A percentile compares a stretch with the other conserved stretches of the same genome.
Evolutionary conservation across 2,113 vertebrate species (phyloP).

Genomic region (Corythaeola cristata): DNA sequence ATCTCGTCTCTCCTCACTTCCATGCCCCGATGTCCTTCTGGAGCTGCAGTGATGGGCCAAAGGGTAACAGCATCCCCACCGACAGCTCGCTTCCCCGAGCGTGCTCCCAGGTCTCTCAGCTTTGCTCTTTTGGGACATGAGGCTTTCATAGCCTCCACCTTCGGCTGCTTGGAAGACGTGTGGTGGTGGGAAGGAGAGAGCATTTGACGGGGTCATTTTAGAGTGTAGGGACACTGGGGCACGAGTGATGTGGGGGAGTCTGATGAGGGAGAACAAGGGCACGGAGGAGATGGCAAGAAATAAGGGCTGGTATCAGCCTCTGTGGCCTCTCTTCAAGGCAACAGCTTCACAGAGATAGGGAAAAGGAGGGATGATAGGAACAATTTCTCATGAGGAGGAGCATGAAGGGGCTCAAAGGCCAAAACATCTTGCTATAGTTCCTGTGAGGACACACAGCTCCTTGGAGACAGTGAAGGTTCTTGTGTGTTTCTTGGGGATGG

Average conservation of each 20-base stretch:
- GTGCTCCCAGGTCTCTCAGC: neutral
- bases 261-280: neutral
- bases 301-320: neutral
- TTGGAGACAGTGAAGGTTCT: too few relatives aligned
- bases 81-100: rapidly evolving
- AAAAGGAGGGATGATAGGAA: neutral
- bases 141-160: neutral
- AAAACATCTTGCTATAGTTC: neutral
- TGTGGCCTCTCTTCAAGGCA: neutral
- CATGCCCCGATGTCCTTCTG: neutral
- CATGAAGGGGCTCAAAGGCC: neutral
- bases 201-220: neutral
- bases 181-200: neutral
- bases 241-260: rapidly evolving
- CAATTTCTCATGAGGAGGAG: neutral
- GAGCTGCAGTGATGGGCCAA: neutral
- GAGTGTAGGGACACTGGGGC: rapidly evolving
- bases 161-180: rapidly evolving
- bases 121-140: neutral
- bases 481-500: neutral
- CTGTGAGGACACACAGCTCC: neutral
- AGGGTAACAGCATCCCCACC: neutral
- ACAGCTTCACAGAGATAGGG: neutral
- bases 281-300: neutral
- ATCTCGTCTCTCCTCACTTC: neutral